Conservation (phyloP, 2,888 invertebrate species). For the Stramonita haemastoma region DNA sequence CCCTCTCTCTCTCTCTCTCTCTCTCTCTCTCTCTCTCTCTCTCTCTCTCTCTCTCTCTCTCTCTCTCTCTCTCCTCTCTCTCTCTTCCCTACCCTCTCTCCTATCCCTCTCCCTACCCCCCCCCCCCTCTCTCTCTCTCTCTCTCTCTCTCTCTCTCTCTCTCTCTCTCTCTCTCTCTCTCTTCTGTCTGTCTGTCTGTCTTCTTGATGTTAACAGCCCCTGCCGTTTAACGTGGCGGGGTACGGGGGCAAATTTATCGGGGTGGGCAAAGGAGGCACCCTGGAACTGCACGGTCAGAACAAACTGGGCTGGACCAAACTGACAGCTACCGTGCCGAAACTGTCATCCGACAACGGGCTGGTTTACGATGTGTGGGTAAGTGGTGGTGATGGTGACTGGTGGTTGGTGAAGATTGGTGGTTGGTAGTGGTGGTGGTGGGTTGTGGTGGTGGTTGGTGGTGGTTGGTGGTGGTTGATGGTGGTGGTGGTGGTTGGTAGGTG, state of each 20-base stretch:
- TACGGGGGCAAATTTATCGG: slow-evolving; percentile 62
- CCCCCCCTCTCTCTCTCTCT: no score
- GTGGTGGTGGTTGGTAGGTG: no score
- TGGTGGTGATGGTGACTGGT: background rate
- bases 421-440: no score
- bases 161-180: background rate
- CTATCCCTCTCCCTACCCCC: no score
- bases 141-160: no score
- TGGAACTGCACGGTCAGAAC: slow-evolving; percentile 62
- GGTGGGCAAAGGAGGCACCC: slow-evolving; percentile 56
- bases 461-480: no score
- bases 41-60: no score
- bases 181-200: background rate
- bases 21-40: background rate
- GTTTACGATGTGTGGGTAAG: background rate
- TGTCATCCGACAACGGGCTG: background rate
- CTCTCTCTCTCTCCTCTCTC: no score
- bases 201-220: background rate
- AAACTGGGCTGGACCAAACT: slow-evolving; percentile 64
- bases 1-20: background rate
- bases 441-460: no score
- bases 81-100: no score
- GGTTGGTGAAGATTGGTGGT: no score
- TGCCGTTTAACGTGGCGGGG: slow-evolving; percentile 19
- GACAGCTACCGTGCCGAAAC: background rate